Evolutionary conservation across 2,113 vertebrate genomes (phyloP), one percentile per base, ranked within the genome.

Genomic region (Siniperca chuatsi): DNA sequence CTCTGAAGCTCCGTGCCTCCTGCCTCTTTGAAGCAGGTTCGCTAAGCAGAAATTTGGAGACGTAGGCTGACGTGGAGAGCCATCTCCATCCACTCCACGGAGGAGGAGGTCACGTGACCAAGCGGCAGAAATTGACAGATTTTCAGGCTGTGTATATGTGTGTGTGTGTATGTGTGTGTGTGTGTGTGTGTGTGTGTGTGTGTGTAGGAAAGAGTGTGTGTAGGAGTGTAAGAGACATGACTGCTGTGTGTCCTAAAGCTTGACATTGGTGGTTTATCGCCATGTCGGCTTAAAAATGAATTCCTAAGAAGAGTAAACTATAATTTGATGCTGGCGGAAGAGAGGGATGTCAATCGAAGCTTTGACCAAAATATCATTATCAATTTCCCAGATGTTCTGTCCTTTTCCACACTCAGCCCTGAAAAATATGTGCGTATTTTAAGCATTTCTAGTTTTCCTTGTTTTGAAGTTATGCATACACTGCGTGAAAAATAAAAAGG

Each of bases 21-120:
- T 96, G 97, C 96, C 97, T 96, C 97, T 98, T 98, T 98, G 97
- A 98, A 98, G 97, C 97, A 95, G 97, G 97, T 97, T 97, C 96
- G 97, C 96, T 95, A 96, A 97, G 97, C 97, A 97, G 97, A 96
- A 97, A 97, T 98, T 98, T 95, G 97, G 97, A 99, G 97, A 98
- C 97, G 98, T 98, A 97, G 95, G 97, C 97, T 99, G 98, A 99
- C 97, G 97, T 99, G 98, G 97, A 98, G 97, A 97, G 97, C 97
- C 97, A 97, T 98, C 97, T 97, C 97, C 96, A 96, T 98, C 97
- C 97, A 98, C 97, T 97, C 96, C 96, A 96, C 96, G 94, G 96
- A 98, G 97, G 97, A 96, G 97, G 96, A 94, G 96, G 96, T 97
- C 98, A 99, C 97, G 98, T 99, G 98, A 97, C 96, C 95, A 83